Percentiles rank a stretch among this genome's conserved stretches.
Conservation (phyloP, 2,797 vertebrate genomes). For the Argentina silus region DNA sequence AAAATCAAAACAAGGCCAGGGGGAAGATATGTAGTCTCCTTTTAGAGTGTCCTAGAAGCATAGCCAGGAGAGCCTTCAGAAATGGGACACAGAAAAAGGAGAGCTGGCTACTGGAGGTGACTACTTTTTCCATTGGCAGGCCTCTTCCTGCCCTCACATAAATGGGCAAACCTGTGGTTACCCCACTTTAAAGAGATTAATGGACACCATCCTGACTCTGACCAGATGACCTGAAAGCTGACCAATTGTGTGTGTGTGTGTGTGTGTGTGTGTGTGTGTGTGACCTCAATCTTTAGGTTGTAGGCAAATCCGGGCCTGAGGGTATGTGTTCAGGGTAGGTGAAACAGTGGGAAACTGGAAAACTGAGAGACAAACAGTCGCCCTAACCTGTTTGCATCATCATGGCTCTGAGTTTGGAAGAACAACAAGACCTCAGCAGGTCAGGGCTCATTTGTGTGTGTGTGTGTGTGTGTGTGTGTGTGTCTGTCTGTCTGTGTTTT, state of each 20-base stretch:
- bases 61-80: constrained; percentile 45
- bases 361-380: constrained; percentile 52
- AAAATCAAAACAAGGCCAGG: constrained; percentile 56
- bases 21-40: constrained; percentile 49
- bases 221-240: constrained; percentile 45
- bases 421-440: not conserved
- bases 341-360: constrained; percentile 45
- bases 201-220: constrained; percentile 60
- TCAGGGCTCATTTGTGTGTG: constrained; percentile 1
- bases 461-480: not conserved
- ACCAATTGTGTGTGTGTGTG: constrained; percentile 24
- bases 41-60: constrained; percentile 38
- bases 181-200: constrained; percentile 60
- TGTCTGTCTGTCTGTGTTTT: not conserved
- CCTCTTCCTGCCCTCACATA: constrained; percentile 44
- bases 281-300: constrained; percentile 13
- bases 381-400: constrained; percentile 38
- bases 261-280: constrained; percentile 6
- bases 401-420: not conserved
- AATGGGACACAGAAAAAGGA: constrained; percentile 52
- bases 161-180: constrained; percentile 28
- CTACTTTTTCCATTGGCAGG: constrained; percentile 57
- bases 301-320: constrained; percentile 50
- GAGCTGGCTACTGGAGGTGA: constrained; percentile 28
- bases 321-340: constrained; percentile 50